These are phyloP conservation scores for Stichopus horrens DNA, from an alignment of 53 echinoderm and acorn worm genomes.

Conservation along the genomic window DNA sequence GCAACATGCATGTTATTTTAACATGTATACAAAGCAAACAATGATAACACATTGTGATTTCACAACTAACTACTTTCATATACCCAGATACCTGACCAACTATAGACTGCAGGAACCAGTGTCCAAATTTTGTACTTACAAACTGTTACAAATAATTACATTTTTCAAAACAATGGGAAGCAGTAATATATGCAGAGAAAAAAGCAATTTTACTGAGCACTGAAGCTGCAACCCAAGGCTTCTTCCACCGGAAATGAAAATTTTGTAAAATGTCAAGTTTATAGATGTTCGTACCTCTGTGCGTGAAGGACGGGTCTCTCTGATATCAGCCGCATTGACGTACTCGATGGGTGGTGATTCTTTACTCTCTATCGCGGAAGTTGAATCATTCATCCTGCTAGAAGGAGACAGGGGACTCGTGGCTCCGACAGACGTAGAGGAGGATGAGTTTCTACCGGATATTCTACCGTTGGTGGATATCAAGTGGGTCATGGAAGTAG, in stretches of 20 bases:
- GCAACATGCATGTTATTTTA: too few species aligned
- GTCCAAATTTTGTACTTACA: too few species aligned
- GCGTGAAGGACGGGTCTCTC: slow-evolving; percentile 38
- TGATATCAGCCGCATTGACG: slow-evolving; percentile 65
- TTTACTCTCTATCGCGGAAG: not conserved
- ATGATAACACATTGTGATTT: too few species aligned
- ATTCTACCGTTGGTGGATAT: slow-evolving; percentile 53
- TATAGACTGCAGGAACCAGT: too few species aligned
- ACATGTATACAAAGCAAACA: too few species aligned
- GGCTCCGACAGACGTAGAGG: slow-evolving; percentile 40
- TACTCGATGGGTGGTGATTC: slow-evolving; percentile 55
- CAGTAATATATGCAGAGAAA: too few species aligned
- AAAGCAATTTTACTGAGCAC: too few species aligned
- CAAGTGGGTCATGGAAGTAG: slow-evolving; percentile 34
- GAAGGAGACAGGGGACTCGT: slow-evolving; percentile 44
- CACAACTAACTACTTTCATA: too few species aligned
- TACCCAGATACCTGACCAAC: too few species aligned
- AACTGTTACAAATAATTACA: not conserved
- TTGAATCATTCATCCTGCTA: slow-evolving; percentile 44
- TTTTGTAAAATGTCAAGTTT: not conserved
- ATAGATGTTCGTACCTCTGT: not conserved
- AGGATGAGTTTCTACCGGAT: slow-evolving; percentile 23
- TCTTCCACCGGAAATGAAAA: not conserved
- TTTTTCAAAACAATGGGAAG: too few species aligned
- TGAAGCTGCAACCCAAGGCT: not conserved